These are phyloP conservation scores for Aspidiotus rigidus DNA, from an alignment of 2,888 invertebrate species.

Conservation along the genomic window DNA sequence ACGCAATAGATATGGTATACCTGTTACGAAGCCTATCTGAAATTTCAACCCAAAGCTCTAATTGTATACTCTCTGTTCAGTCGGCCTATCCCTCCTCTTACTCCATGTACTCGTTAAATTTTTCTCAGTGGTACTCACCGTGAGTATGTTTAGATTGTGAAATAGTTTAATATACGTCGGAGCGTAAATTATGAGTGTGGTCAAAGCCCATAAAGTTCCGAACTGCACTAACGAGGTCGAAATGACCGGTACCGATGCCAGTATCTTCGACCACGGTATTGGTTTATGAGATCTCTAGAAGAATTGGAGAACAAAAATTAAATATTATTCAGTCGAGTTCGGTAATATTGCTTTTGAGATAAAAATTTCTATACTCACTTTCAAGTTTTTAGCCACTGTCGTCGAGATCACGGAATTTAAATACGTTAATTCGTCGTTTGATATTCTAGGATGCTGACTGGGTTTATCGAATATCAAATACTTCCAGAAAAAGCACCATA, in stretches of 20 bases:
- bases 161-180: slow-evolving; percentile 61
- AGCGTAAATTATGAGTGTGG: slow-evolving; percentile 59
- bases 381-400: no score
- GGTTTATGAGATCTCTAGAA: slow-evolving; percentile 41
- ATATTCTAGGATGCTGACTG: slow-evolving; percentile 55
- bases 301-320: neutral
- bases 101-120: neutral
- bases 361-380: no score
- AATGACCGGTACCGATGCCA: slow-evolving; percentile 56
- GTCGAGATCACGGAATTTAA: no score
- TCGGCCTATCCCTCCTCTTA: neutral
- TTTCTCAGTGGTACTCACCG: slow-evolving; percentile 45
- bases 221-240: slow-evolving; percentile 55
- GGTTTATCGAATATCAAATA: slow-evolving; percentile 56
- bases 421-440: slow-evolving; percentile 44
- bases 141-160: slow-evolving; percentile 58
- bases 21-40: slow-evolving; percentile 39
- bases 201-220: slow-evolving; percentile 60
- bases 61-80: neutral
- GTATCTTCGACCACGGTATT: slow-evolving; percentile 55
- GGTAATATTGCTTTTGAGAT: no score
- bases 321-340: no score
- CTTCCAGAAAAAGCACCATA: slow-evolving; percentile 60
- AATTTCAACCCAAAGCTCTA: slow-evolving; percentile 10
- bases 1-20: slow-evolving; percentile 38